These are phyloP conservation scores for Melanerpes aurifrons DNA, from an alignment of 2,113 vertebrate genomes.

Conservation along the genomic window DNA sequence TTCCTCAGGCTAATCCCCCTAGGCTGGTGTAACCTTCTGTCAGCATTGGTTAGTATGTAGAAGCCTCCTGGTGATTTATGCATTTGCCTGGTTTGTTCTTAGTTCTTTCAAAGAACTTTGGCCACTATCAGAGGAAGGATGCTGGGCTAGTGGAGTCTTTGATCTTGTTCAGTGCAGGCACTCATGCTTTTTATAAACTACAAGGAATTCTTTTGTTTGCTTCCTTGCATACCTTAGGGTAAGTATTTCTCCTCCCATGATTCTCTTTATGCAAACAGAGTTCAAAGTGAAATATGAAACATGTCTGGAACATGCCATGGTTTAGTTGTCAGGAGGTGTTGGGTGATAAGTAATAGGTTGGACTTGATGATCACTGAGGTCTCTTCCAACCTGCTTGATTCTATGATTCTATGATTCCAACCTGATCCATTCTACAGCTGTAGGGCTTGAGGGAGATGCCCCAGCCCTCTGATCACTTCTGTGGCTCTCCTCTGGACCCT, in stretches of 20 bases:
- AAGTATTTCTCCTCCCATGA: neutral
- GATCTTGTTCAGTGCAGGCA: neutral
- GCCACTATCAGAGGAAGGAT: neutral
- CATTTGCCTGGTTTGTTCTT: conserved; percentile 5
- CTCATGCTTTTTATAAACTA: neutral
- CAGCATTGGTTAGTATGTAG: neutral
- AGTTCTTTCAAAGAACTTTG: neutral
- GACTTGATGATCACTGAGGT: too few relatives aligned
- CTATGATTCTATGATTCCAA: too few relatives aligned
- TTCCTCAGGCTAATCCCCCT: conserved; percentile 43
- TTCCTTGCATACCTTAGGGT: neutral
- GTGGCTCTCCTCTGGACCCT: too few relatives aligned
- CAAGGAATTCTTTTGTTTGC: neutral
- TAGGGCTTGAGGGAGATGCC: too few relatives aligned
- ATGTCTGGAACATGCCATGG: neutral
- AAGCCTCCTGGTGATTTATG: conserved; percentile 21
- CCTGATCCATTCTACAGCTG: too few relatives aligned
- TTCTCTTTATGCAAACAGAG: neutral
- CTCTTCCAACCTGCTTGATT: too few relatives aligned
- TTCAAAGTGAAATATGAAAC: neutral
- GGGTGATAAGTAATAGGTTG: too few relatives aligned
- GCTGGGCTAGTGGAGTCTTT: neutral
- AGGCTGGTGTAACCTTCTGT: conserved; percentile 16
- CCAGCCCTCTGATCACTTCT: too few relatives aligned
- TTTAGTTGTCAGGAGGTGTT: too few relatives aligned